Percentiles rank a stretch among this genome's conserved stretches.
These are phyloP conservation scores for Montipora capricornis DNA, from an alignment of 64 coral and sea anemone genomes.

Conservation along the genomic window DNA sequence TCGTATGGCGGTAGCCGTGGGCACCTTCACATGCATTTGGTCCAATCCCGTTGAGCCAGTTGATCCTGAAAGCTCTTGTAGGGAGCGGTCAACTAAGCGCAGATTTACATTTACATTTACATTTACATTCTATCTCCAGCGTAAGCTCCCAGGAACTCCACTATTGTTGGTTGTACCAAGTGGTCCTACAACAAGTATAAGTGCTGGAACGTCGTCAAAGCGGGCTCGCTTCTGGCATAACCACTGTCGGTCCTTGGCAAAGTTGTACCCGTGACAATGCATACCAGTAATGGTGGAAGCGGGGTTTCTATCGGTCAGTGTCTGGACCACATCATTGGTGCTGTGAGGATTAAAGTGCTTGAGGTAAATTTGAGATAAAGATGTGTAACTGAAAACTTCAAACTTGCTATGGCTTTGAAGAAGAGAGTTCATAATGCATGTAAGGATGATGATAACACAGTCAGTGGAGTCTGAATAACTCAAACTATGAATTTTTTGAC, in stretches of 20 bases:
- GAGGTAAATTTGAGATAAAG: slow-evolving; percentile 59
- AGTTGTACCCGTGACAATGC: slow-evolving; percentile 98
- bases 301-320: slow-evolving; percentile 97
- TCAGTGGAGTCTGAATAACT: no score
- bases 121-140: slow-evolving; percentile 53
- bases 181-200: slow-evolving; percentile 95
- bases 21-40: no score
- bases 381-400: no score
- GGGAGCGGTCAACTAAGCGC: no score
- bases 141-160: slow-evolving; percentile 93
- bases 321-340: slow-evolving; percentile 98
- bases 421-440: no score
- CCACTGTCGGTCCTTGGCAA: slow-evolving; percentile 94
- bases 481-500: no score
- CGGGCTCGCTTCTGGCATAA: slow-evolving; percentile 98
- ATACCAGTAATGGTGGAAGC: slow-evolving; percentile 97
- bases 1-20: no score
- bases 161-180: slow-evolving; percentile 95
- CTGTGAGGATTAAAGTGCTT: slow-evolving; percentile 94
- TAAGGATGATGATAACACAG: no score
- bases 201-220: slow-evolving; percentile 91
- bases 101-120: no score
- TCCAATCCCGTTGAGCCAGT: no score
- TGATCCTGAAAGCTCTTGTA: no score
- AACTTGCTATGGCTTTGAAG: no score